A percentile compares a stretch with the other conserved stretches of the same genome.
phyloP scores from a whole-genome alignment of 2,797 vertebrate genomes.

The Gymnodraco acuticeps region DNA sequence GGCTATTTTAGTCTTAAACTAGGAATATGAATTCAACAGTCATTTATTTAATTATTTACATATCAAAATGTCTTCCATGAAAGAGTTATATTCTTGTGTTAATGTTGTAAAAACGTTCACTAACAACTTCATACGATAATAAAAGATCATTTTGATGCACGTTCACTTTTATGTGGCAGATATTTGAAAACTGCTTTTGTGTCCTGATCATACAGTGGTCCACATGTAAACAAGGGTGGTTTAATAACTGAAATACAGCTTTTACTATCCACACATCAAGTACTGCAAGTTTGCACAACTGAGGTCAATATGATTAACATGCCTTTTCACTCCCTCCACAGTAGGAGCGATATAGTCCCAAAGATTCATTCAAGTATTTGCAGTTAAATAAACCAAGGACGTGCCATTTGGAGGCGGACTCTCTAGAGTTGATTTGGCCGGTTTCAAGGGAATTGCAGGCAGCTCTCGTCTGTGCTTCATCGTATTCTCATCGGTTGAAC shows the following conservation, averaged over 20 bases:
- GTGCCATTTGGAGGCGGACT: slow-evolving; percentile 45
- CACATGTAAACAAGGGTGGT: background rate
- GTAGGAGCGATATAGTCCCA: background rate
- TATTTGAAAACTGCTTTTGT: background rate
- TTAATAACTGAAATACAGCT: slow-evolving; percentile 8
- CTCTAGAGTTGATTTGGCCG: slow-evolving; percentile 48
- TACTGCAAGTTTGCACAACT: slow-evolving; percentile 23
- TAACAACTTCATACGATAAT: background rate
- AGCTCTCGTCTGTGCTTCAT: slow-evolving; percentile 48
- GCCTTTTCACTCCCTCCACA: slow-evolving; percentile 24
- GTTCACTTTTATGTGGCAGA: background rate
- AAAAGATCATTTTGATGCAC: background rate
- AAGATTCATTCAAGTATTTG: slow-evolving; percentile 48
- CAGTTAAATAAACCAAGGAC: slow-evolving; percentile 54
- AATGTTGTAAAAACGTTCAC: background rate
- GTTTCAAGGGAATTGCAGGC: slow-evolving; percentile 44
- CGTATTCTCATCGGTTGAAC: slow-evolving; percentile 57
- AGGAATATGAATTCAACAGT: background rate
- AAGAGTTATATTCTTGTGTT: background rate
- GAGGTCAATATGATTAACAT: slow-evolving; percentile 31
- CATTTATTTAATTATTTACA: background rate
- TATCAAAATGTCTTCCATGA: background rate
- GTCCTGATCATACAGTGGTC: background rate
- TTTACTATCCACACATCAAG: background rate
- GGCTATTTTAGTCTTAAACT: background rate